Evolutionary conservation across 2,888 invertebrate species (phyloP).

Genomic region (Mesorhabditis sp.): DNA sequence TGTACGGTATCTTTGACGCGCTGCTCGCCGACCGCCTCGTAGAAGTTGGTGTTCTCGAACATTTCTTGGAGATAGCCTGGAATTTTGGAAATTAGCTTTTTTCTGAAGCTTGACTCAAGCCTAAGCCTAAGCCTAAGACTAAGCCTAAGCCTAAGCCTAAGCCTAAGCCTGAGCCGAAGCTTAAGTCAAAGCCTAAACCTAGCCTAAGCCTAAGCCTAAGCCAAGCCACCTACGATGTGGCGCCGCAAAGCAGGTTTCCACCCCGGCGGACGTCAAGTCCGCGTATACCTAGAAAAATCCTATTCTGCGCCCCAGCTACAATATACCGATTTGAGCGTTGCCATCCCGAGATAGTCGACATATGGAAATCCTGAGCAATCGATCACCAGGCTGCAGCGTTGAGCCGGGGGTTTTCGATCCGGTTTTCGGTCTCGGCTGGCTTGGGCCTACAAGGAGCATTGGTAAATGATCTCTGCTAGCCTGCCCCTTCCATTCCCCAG

Average conservation of each 20-base stretch:
- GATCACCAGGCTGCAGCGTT: slow-evolving; percentile 42
- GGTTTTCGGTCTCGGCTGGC: slow-evolving; percentile 27
- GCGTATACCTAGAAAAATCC: slow-evolving; percentile 31
- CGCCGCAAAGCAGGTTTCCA: slow-evolving; percentile 46
- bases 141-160: too few species aligned
- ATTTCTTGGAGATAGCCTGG: slow-evolving; percentile 41
- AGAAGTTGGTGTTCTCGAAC: slow-evolving; percentile 51
- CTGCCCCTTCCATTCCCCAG: background rate
- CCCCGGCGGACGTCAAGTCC: slow-evolving; percentile 39
- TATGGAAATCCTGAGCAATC: slow-evolving; percentile 55
- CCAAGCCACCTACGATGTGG: slow-evolving; percentile 5
- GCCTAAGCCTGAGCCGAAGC: too few species aligned
- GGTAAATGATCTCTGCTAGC: background rate
- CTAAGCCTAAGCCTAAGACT: too few species aligned
- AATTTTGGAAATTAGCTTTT: slow-evolving; percentile 33
- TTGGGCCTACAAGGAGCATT: slow-evolving; percentile 21
- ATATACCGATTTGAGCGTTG: slow-evolving; percentile 35
- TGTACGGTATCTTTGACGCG: slow-evolving; percentile 32
- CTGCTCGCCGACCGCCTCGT: slow-evolving; percentile 35
- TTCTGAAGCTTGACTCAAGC: background rate
- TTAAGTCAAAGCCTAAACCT: too few species aligned
- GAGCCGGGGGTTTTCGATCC: slow-evolving; percentile 18
- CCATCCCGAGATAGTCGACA: slow-evolving; percentile 48
- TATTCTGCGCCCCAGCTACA: background rate
- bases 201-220: too few species aligned